Evolutionary conservation across 2,113 vertebrate species (phyloP).

Genomic region (Chaetodon trifascialis): DNA sequence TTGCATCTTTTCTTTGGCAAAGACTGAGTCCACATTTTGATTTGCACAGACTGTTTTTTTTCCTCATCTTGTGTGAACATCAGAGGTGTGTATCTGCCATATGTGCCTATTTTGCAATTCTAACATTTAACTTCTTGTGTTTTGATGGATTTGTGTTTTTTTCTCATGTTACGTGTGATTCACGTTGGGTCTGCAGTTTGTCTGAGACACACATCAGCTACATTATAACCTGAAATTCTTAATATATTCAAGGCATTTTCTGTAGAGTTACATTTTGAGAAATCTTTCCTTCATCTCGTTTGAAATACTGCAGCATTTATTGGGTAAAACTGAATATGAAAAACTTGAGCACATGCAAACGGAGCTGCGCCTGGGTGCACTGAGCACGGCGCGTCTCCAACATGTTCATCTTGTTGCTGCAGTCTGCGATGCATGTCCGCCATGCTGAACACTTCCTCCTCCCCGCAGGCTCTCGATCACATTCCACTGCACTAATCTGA

Average conservation of each 20-base stretch:
- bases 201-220: slow-evolving; percentile 5
- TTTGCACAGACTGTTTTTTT: slow-evolving; percentile 45
- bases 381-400: slow-evolving; percentile 18
- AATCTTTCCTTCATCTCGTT: slow-evolving; percentile 36
- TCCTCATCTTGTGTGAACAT: slow-evolving; percentile 31
- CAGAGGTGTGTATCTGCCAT: slow-evolving; percentile 79
- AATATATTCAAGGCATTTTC: slow-evolving; percentile 51
- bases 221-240: slow-evolving; percentile 29
- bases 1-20: neutral
- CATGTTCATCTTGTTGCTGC: slow-evolving; percentile 43
- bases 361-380: slow-evolving; percentile 14
- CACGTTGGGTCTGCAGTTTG: slow-evolving; percentile 15
- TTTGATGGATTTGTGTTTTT: slow-evolving; percentile 27
- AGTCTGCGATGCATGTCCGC: slow-evolving; percentile 59
- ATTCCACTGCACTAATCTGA: slow-evolving; percentile 50
- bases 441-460: slow-evolving; percentile 20
- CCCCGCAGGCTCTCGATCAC: slow-evolving; percentile 35
- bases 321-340: neutral
- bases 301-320: slow-evolving; percentile 27
- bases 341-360: slow-evolving; percentile 50
- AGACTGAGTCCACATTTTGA: slow-evolving; percentile 37
- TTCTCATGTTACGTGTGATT: slow-evolving; percentile 53
- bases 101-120: slow-evolving; percentile 84
- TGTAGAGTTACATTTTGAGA: slow-evolving; percentile 4
- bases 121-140: slow-evolving; percentile 41